Conservation (phyloP, 2,888 invertebrate species). For the Dolichomitus sp. region DNA sequence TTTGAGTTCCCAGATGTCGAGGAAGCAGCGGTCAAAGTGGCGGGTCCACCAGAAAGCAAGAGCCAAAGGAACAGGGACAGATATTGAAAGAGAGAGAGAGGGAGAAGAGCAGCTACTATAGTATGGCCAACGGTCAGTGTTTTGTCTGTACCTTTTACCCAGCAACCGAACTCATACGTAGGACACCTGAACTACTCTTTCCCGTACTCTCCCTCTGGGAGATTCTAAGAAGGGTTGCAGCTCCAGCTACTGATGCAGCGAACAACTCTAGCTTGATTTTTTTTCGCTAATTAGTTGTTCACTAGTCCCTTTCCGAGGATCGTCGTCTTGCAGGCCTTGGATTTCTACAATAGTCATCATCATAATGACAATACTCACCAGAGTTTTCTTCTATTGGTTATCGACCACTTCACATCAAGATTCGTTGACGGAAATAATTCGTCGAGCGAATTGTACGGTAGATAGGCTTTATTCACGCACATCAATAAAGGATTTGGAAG, state of each 20-base stretch:
- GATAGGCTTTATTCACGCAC: not conserved
- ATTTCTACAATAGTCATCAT: not conserved
- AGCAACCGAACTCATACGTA: constrained; percentile 37
- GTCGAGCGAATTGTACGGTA: not conserved
- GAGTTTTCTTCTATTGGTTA: not conserved
- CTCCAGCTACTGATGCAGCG: not conserved
- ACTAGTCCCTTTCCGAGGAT: not conserved
- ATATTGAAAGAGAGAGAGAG: constrained; percentile 31
- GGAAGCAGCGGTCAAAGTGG: constrained; percentile 56
- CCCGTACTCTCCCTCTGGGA: constrained; percentile 10
- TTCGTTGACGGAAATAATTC: not conserved
- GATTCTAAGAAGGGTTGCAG: constrained; percentile 17
- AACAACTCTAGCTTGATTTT: constrained; percentile 9
- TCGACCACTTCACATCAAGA: not conserved
- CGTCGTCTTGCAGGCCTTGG: not conserved
- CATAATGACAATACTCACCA: not conserved
- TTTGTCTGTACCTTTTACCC: constrained; percentile 60
- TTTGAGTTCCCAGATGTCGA: constrained; percentile 62
- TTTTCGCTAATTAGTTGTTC: constrained; percentile 14
- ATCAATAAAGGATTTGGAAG: not conserved
- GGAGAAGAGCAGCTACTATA: constrained; percentile 16
- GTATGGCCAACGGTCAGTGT: constrained; percentile 67
- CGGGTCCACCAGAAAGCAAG: constrained; percentile 55
- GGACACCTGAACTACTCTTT: constrained; percentile 20
- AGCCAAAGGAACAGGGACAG: constrained; percentile 43